These are phyloP conservation scores for Pandemis corylana DNA, from an alignment of 2,888 invertebrate species.

Conservation along the genomic window DNA sequence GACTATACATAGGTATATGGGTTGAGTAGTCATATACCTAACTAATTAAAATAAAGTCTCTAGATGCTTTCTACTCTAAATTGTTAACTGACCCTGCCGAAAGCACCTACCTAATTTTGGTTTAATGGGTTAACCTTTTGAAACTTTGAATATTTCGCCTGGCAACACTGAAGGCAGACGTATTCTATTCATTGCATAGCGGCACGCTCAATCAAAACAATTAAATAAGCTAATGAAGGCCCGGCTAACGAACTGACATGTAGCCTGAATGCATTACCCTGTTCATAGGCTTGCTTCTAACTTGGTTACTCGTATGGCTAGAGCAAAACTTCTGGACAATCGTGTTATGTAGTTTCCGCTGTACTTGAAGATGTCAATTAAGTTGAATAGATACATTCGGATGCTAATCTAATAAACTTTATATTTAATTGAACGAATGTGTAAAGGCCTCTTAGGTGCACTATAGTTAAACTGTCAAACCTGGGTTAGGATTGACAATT, in stretches of 20 bases:
- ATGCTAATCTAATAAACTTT: too few species aligned
- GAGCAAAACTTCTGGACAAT: background rate
- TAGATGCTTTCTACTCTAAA: too few species aligned
- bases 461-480: too few species aligned
- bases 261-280: constrained; percentile 50
- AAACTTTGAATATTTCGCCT: background rate
- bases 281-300: constrained; percentile 40
- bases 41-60: too few species aligned
- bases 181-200: background rate
- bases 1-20: too few species aligned
- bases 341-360: background rate
- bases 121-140: background rate
- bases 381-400: background rate
- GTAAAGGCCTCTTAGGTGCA: background rate
- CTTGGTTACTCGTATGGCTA: constrained; percentile 6
- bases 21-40: too few species aligned
- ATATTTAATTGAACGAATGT: background rate
- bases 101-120: too few species aligned
- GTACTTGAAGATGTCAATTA: background rate
- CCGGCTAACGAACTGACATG: constrained; percentile 44
- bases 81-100: too few species aligned
- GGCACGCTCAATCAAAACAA: constrained; percentile 52
- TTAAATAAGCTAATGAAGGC: constrained; percentile 60
- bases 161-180: background rate
- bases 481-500: too few species aligned